phyloP scores from a whole-genome alignment of 2,888 invertebrate species.

The Morpho deidamia region DNA sequence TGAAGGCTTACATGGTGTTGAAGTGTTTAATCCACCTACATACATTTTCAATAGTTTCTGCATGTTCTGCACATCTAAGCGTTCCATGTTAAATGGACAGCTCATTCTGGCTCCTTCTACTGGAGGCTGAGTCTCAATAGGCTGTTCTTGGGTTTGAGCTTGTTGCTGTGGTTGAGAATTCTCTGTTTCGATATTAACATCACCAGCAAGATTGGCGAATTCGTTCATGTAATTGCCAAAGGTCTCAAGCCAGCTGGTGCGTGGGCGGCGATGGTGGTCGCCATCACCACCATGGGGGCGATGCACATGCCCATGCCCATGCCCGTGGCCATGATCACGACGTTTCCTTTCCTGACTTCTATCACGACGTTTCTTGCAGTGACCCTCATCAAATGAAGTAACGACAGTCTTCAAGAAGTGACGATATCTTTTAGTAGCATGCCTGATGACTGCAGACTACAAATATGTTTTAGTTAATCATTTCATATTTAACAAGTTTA shows the following conservation, averaged over 20 bases:
- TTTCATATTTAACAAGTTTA: background rate
- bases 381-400: slow-evolving; percentile 30
- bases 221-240: slow-evolving; percentile 73
- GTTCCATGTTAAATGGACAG: slow-evolving; percentile 24
- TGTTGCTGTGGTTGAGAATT: slow-evolving; percentile 24
- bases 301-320: slow-evolving; percentile 32
- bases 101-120: slow-evolving; percentile 18
- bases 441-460: slow-evolving; percentile 51
- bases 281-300: slow-evolving; percentile 27
- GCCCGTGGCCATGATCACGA: slow-evolving; percentile 23
- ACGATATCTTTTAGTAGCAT: slow-evolving; percentile 58
- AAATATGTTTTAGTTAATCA: background rate
- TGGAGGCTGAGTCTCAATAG: slow-evolving; percentile 21
- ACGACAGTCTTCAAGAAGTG: slow-evolving; percentile 52
- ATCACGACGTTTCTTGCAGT: slow-evolving; percentile 45
- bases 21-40: slow-evolving; percentile 15
- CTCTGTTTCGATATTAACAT: slow-evolving; percentile 39
- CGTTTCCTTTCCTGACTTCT: slow-evolving; percentile 38
- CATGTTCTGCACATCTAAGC: slow-evolving; percentile 26
- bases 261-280: slow-evolving; percentile 37
- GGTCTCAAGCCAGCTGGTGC: slow-evolving; percentile 65
- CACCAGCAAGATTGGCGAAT: slow-evolving; percentile 71
- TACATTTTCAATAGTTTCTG: slow-evolving; percentile 30
- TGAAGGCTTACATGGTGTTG: slow-evolving; percentile 13
- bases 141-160: slow-evolving; percentile 21